These are phyloP conservation scores for Selenia dentaria DNA, from an alignment of 2,888 invertebrate genomes.

Conservation along the genomic window DNA sequence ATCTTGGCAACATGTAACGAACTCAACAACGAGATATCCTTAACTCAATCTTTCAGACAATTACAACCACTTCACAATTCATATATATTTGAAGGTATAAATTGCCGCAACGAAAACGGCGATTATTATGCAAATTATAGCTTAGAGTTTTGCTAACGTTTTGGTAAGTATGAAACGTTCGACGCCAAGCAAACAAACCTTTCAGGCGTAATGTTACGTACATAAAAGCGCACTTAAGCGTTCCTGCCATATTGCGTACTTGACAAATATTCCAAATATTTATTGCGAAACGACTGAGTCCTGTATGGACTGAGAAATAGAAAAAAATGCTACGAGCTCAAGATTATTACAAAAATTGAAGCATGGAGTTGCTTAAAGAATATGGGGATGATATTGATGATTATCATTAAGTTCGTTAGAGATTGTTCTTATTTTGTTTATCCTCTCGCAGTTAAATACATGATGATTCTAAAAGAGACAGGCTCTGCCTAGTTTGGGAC, in stretches of 20 bases:
- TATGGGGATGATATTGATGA: no score
- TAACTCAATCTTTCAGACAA: no score
- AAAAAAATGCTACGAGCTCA: conserved; percentile 18
- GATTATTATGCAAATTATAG: conserved; percentile 26
- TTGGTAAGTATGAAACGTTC: conserved; percentile 45
- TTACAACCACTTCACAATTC: no score
- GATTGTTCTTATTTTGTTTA: no score
- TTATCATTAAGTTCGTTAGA: no score
- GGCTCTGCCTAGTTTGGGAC: no score
- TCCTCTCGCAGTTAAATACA: no score
- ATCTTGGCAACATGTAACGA: no score
- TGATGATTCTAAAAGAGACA: no score
- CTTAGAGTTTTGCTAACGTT: conserved; percentile 34
- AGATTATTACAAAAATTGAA: conserved; percentile 3
- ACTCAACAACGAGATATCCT: no score
- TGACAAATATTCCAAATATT: conserved; percentile 33
- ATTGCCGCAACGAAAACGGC: conserved; percentile 7
- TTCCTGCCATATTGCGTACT: conserved; percentile 33
- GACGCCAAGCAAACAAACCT: conserved; percentile 48
- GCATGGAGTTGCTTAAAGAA: no score
- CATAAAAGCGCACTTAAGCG: conserved; percentile 44
- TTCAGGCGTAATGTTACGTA: conserved; percentile 44
- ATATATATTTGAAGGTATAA: no score
- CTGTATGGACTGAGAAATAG: conserved; percentile 25
- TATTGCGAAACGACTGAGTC: conserved; percentile 30